Evolutionary conservation across 2,113 vertebrate genomes (phyloP), one percentile per base, ranked within the genome.

Genomic region (Gasterosteus nipponicus): DNA sequence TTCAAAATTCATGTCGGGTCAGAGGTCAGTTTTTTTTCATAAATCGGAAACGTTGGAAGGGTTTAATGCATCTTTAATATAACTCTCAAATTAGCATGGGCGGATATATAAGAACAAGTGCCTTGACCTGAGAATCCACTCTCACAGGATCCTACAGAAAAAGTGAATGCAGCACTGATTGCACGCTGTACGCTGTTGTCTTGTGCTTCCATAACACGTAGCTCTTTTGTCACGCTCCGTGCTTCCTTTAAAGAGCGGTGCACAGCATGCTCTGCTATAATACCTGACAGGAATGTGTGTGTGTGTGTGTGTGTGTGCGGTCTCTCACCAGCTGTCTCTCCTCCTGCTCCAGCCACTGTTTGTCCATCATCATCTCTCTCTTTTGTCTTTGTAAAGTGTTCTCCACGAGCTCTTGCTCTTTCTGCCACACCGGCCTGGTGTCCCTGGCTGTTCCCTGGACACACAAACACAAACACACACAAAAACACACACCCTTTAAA

Each of bases 311-410:
- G 46, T 19, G 35, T 46, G n/a, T 35, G 31, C 5, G 14, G 5
- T 31, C 1, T 39, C 66, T 84, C 72, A 97, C 98, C 95, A 98
- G 84, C 2, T 95, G 93, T 56, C 89, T 94, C 86, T 98, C 96
- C 81, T 99, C 96, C 74, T 96, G 92, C 79, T 95, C 88, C 77
- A 99, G 93, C 98, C 98, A 99, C 77, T 93, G 92, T 33, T 94
- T 94, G 10, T 99, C 98, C 75, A 95, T 94, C 58, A 85, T 56
- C 97, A 98, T 99, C 88, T 99, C 94, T 87, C 81, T 75, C 83
- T 95, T 96, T 81, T 99, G 97, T 66, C 89, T 93, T 63, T 94
- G 91, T 44, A 98, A 89, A 6, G 93, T 93, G 75, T 95, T 93
- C 62, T 92, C 85, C 90, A 99, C 89, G 33, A 84, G 93, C 4